Conservation (phyloP, 2,888 invertebrate genomes). For the Salticus scenicus region DNA sequence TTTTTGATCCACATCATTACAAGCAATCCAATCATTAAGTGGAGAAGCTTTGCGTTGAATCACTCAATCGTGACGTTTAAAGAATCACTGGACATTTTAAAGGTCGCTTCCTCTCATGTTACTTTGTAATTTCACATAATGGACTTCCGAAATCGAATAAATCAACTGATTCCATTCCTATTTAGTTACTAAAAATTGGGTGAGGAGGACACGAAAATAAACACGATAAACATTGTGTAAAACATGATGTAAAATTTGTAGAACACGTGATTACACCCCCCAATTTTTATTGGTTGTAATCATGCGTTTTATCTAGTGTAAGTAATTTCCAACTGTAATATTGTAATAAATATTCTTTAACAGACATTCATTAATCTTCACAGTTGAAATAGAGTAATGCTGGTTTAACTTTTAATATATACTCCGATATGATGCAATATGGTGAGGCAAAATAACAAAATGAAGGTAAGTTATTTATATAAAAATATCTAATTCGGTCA, state of each 20-base stretch:
- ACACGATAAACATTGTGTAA: background rate
- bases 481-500: no score
- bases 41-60: no score
- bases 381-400: background rate
- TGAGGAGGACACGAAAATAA: background rate
- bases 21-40: background rate
- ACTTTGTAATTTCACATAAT: constrained; percentile 13
- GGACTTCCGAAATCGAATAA: constrained; percentile 2
- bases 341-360: background rate
- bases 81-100: background rate
- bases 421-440: background rate
- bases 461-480: background rate
- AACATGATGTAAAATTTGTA: background rate
- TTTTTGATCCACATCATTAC: background rate
- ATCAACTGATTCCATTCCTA: background rate
- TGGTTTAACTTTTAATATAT: background rate
- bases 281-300: background rate
- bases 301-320: background rate
- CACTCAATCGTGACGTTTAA: background rate
- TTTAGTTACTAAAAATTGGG: background rate
- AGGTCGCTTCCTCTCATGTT: constrained; percentile 13
- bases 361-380: background rate
- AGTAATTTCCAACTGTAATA: background rate
- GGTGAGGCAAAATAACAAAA: constrained; percentile 6
- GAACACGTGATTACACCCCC: background rate